A percentile compares a stretch with the other conserved stretches of the same genome.
phyloP scores from a whole-genome alignment of 2,797 vertebrate genomes.

The Poecilia wingei region DNA sequence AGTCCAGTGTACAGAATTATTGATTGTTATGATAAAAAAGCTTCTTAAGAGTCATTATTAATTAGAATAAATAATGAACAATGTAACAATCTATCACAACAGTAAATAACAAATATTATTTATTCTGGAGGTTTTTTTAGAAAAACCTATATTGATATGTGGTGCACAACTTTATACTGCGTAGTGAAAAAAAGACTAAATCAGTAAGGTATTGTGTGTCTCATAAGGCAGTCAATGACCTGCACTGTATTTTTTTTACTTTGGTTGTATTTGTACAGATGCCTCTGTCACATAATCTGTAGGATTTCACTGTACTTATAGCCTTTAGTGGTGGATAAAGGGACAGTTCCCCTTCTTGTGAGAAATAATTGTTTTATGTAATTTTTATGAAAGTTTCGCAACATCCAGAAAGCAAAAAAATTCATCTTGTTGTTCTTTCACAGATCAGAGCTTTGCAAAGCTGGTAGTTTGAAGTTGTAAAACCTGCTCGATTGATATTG shows the following conservation, averaged over 20 bases:
- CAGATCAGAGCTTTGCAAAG: neutral
- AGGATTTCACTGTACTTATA: neutral
- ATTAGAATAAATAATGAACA: neutral
- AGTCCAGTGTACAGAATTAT: neutral
- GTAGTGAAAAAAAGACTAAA: neutral
- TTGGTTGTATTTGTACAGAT: neutral
- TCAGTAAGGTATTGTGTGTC: neutral
- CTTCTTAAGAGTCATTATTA: neutral
- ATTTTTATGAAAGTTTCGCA: neutral
- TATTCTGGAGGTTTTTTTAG: neutral
- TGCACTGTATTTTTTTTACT: neutral
- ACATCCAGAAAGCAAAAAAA: neutral
- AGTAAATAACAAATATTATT: neutral
- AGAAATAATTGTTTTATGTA: neutral
- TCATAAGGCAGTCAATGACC: neutral
- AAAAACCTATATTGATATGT: neutral
- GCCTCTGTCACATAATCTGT: neutral
- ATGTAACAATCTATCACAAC: neutral
- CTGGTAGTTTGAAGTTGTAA: neutral
- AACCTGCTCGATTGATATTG: constrained; percentile 45
- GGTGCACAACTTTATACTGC: neutral
- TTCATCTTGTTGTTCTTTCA: neutral
- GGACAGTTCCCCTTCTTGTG: neutral
- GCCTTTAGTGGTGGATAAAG: neutral
- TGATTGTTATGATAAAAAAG: neutral